phyloP scores from a whole-genome alignment of 2,888 invertebrate species.

The Apamea anceps region DNA sequence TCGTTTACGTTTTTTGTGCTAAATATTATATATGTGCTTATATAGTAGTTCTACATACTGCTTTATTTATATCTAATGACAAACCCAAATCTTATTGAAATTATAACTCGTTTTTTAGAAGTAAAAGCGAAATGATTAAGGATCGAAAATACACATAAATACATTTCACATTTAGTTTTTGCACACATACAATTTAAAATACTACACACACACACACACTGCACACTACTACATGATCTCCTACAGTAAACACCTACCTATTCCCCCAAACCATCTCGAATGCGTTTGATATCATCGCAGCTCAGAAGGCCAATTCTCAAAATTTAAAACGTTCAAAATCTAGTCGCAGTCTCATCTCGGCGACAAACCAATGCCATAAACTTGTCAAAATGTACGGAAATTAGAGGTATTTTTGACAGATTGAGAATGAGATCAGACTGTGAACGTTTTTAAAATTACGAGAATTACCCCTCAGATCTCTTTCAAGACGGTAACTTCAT shows the following conservation, averaged over 20 bases:
- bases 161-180: background rate
- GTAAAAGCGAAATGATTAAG: background rate
- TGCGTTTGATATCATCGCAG: conserved; percentile 29
- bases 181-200: background rate
- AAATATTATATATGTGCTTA: background rate
- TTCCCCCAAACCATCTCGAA: background rate
- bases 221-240: background rate
- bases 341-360: too few species aligned
- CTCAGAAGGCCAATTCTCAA: too few species aligned
- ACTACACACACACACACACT: background rate
- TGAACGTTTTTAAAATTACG: too few species aligned
- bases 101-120: background rate
- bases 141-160: background rate
- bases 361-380: too few species aligned
- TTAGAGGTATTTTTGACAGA: too few species aligned
- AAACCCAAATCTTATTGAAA: background rate
- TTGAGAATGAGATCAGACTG: too few species aligned
- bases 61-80: background rate
- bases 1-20: background rate
- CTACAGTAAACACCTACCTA: background rate
- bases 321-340: too few species aligned
- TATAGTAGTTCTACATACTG: background rate
- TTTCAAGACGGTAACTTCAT: conserved; percentile 53
- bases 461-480: conserved; percentile 9
- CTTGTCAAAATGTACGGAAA: too few species aligned